Evolutionary conservation across 1,140 invertebrate species (phyloP).

Genomic region (Planococcus citri): DNA sequence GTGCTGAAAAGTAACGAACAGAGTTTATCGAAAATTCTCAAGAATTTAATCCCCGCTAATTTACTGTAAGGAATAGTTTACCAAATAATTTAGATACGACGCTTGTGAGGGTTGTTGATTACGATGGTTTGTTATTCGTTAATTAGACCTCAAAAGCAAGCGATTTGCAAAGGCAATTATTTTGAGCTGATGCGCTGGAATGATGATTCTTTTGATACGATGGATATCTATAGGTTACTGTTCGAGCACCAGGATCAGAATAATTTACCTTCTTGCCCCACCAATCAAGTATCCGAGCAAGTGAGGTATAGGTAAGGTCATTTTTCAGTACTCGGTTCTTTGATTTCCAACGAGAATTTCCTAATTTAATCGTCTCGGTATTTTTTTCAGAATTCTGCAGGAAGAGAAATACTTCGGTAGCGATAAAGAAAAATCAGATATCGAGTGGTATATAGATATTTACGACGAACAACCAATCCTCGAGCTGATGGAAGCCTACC

Average conservation of each 20-base stretch:
- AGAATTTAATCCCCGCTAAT: conserved; percentile 43
- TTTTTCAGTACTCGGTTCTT: background rate
- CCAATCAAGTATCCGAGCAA: background rate
- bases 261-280: conserved; percentile 12
- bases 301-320: background rate
- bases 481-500: conserved; percentile 20
- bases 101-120: background rate
- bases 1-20: conserved; percentile 44
- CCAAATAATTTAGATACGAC: background rate
- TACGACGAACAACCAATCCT: conserved; percentile 29
- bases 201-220: conserved; percentile 48
- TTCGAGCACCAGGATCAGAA: conserved; percentile 40
- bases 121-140: background rate
- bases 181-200: conserved; percentile 29
- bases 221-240: conserved; percentile 47
- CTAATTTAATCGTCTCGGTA: no score
- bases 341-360: no score
- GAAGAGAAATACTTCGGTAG: conserved; percentile 47
- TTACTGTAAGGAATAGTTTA: conserved; percentile 38
- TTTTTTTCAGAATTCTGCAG: conserved; percentile 25
- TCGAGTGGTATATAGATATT: conserved; percentile 46
- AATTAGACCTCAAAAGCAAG: conserved; percentile 34
- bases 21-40: conserved; percentile 48
- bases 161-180: conserved; percentile 33
- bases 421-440: conserved; percentile 47